Evolutionary conservation across 2,797 vertebrate species (phyloP), one percentile per base, ranked within the genome.

Genomic region (Rhabdomys pumilio): DNA sequence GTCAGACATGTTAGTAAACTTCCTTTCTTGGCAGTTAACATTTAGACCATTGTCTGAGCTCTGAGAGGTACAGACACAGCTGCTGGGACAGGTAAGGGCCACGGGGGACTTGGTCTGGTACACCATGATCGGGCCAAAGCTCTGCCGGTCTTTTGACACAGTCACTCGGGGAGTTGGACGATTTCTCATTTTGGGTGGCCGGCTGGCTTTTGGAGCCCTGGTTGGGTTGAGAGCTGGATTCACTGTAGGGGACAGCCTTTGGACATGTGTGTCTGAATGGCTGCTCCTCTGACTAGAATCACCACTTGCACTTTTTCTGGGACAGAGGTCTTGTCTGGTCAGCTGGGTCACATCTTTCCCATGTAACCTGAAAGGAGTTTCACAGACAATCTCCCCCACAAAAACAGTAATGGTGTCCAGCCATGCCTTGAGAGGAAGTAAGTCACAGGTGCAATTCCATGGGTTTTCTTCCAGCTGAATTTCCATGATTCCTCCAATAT

Each of bases 381-480:
- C 99, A 0, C 99, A 99, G 76, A 99, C 99, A 5, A 99, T 99
- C 98, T 99, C 99, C 0, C 99, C 99, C 2, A 99, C 99, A 0
- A 99, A 99, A 47, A 99, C 99, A 0, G 99, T 99, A 95, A 99
- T 99, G n/a, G 99, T 99, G 98, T 99, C 99, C 90, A 99, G 97
- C 99, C 99, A 99, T 72, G 99, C 99, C 97, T 99, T 99, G 81
- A 99, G 99, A 0, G 99, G 99, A 81, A 99, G 99, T 89, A 99
- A 98, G 97, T 99, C 99, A 0, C 99, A 99, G 34, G 99, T 99
- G 98, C 99, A 99, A 93, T 99, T 99, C 99, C 99, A 99, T 0
- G 99, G 99, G 95, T 99, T 99, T 97, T 99, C 99, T 97, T 99
- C 99, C 96, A 99, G 98, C 98, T 99, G 99, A 96, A 99, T 99